Percentiles rank a stretch among this genome's conserved stretches.
These are phyloP conservation scores for Lepus americanus DNA, from an alignment of 2,113 vertebrate species.

Conservation along the genomic window DNA sequence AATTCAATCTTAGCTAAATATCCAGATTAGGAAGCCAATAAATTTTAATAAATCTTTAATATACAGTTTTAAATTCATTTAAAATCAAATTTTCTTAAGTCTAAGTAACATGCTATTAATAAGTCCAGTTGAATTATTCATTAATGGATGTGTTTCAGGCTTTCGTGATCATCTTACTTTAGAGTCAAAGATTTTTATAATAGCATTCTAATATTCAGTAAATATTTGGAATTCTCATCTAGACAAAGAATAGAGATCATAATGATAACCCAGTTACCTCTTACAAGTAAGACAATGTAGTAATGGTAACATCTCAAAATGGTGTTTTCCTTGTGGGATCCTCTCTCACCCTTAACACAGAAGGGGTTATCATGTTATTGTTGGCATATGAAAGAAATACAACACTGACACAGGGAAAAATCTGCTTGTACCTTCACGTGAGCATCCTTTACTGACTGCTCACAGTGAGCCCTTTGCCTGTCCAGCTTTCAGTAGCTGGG, in stretches of 20 bases:
- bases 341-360: background rate
- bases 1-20: constrained; percentile 60
- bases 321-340: background rate
- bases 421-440: background rate
- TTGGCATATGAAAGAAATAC: background rate
- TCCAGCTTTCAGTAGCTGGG: background rate
- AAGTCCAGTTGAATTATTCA: constrained; percentile 63
- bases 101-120: constrained; percentile 11
- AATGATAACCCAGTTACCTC: background rate
- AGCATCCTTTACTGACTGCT: background rate
- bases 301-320: background rate
- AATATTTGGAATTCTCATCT: constrained; percentile 45
- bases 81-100: constrained; percentile 19
- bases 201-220: constrained; percentile 2
- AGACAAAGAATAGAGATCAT: constrained; percentile 12
- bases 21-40: constrained; percentile 67
- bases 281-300: background rate
- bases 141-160: background rate
- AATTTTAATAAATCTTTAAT: constrained; percentile 16
- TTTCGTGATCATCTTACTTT: constrained; percentile 51
- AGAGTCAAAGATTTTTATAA: background rate
- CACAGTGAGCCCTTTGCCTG: background rate
- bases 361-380: background rate
- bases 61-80: constrained; percentile 9
- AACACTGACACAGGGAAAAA: background rate